Conservation (phyloP, 2,797 vertebrate species). For the Lacerta viridis region DNA sequence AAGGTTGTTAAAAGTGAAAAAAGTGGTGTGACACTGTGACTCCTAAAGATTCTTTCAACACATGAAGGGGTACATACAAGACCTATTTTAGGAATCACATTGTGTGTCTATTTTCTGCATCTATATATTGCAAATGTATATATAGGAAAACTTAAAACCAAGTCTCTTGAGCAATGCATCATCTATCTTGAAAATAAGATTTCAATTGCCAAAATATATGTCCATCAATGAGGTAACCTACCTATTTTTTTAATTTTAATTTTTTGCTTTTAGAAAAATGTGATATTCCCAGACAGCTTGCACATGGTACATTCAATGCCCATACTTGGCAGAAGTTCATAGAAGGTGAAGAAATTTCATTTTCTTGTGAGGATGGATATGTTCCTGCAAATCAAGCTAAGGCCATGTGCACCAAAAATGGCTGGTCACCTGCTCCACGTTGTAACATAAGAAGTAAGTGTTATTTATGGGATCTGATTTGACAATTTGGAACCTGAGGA, state of each 20-base stretch:
- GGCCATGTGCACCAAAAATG: conserved; percentile 60
- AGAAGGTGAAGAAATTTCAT: not conserved
- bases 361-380: conserved; percentile 53
- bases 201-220: not conserved
- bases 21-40: too few relatives aligned
- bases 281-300: rapidly evolving
- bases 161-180: too few relatives aligned
- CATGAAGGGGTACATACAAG: too few relatives aligned
- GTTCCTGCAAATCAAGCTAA: conserved; percentile 13
- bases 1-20: too few relatives aligned
- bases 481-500: not conserved
- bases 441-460: conserved; percentile 38
- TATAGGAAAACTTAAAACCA: not conserved
- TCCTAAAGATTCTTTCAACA: too few relatives aligned
- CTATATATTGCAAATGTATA: too few relatives aligned
- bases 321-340: rapidly evolving
- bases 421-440: conserved; percentile 73
- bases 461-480: not conserved
- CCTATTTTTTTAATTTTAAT: rapidly evolving
- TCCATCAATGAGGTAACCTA: not conserved
- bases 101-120: too few relatives aligned
- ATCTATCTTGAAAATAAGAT: not conserved
- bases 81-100: too few relatives aligned
- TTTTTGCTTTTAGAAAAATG: conserved; percentile 10
- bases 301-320: not conserved